These are phyloP conservation scores for Anthopleura xanthogrammica DNA, from an alignment of 92 coral and sea anemone species.

Conservation along the genomic window DNA sequence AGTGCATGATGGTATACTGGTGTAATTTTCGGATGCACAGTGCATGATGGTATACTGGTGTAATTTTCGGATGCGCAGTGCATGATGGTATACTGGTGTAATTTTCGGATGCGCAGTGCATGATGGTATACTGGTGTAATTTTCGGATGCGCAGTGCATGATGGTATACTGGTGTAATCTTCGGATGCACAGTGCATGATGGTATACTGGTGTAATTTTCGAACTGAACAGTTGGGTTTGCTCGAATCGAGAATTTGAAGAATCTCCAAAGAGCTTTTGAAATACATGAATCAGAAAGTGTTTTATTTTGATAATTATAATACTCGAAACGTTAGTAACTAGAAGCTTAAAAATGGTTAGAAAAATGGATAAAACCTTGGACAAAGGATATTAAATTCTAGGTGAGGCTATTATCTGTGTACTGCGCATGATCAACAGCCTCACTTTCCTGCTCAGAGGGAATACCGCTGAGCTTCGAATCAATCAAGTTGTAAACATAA, in stretches of 20 bases:
- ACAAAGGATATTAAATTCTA: not conserved
- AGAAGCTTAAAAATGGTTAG: slow-evolving; percentile 26
- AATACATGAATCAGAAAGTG: not conserved
- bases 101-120: too few relatives aligned
- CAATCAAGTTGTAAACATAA: not conserved
- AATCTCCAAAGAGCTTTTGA: not conserved
- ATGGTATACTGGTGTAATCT: not conserved
- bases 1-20: too few relatives aligned
- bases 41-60: too few relatives aligned
- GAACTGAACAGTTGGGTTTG: too few relatives aligned
- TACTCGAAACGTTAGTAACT: slow-evolving; percentile 3
- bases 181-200: too few relatives aligned
- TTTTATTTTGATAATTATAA: not conserved
- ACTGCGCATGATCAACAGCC: not conserved
- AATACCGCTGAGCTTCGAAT: not conserved
- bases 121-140: not conserved
- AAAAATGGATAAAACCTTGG: slow-evolving; percentile 22
- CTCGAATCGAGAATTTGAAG: too few relatives aligned
- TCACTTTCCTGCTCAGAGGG: not conserved
- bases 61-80: not conserved
- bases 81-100: not conserved
- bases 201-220: not conserved
- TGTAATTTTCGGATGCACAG: too few relatives aligned
- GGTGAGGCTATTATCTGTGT: not conserved
- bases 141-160: not conserved